Base-by-base conservation (phyloP, 2,113 vertebrate genomes). In the Pelecanus crispus region DNA sequence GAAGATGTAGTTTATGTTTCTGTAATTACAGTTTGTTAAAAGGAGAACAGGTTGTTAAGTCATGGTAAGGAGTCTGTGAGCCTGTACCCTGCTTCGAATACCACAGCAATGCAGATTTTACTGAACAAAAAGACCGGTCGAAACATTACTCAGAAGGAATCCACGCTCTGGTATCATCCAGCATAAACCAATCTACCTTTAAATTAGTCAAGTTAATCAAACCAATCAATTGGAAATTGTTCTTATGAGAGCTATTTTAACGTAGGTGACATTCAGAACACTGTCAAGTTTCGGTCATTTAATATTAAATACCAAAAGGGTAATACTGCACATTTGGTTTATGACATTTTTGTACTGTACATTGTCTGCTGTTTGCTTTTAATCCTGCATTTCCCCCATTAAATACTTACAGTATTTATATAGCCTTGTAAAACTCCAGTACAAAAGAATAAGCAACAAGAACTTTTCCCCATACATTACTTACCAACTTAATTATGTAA, bases 401-500 rank as follows among this genome's bases (percentile, higher is more conserved):
- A 95, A 92, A 94, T 92, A 72, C 89, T 94, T 89, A 74, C 5
- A 85, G 65, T 86, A 68, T 92, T 97, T 97, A 97, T 89, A 94
- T 2, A 94, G 83, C 61, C 95, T 94, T 44, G 1, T 95, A 97
- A 96, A 97, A 94, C 44, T 75, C 56, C 80, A 91, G 61, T 79
- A 88, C 58, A 95, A 94, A 96, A 72, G 95, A 93, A 88, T 28
- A 87, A 94, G 73, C 49, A 73, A 91, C 56, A 88, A 82, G 84
- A 92, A 80, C 70, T 92, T 89, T 77, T 66, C 95, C 91, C 95
- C 73, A 73, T 94, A 91, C 62, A 80, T 97, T 94, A 95, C 91
- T 95, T 97, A 86, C 36, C 66, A 82, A 92, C 86, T 95, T 92
- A 94, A 95, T 92, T 89, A 77, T 73, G 77, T 95, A 95, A 96